phyloP scores from a whole-genome alignment of 2,888 invertebrate species.

The Hipparchia sbordonii region DNA sequence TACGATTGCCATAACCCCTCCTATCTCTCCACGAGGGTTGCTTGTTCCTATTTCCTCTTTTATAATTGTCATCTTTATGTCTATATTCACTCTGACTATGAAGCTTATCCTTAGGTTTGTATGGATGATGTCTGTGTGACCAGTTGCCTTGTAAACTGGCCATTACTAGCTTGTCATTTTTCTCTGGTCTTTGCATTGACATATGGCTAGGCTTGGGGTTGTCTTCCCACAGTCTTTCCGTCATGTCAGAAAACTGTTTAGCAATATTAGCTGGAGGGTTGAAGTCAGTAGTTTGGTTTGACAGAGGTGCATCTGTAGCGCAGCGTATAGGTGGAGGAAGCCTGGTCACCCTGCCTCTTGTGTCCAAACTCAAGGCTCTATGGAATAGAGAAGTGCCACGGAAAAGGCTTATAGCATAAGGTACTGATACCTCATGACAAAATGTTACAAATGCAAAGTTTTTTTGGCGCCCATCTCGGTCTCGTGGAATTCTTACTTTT shows the following conservation, averaged over 20 bases:
- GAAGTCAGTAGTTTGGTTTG: slow-evolving; percentile 49
- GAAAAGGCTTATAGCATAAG: slow-evolving; percentile 89
- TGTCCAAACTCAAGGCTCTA: slow-evolving; percentile 78
- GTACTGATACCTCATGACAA: slow-evolving; percentile 88
- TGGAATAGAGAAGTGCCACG: slow-evolving; percentile 87
- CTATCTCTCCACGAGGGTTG: slow-evolving; percentile 47
- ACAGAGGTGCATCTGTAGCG: slow-evolving; percentile 54
- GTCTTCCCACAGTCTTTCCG: slow-evolving; percentile 59
- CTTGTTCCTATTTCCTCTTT: slow-evolving; percentile 41
- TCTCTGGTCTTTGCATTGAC: slow-evolving; percentile 50
- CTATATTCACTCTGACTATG: slow-evolving; percentile 56
- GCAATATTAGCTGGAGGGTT: slow-evolving; percentile 53
- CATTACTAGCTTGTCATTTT: slow-evolving; percentile 60
- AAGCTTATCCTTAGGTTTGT: slow-evolving; percentile 58
- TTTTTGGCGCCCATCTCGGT: slow-evolving; percentile 87
- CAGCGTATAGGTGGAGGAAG: slow-evolving; percentile 71
- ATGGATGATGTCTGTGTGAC: slow-evolving; percentile 74
- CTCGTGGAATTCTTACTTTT: slow-evolving; percentile 88
- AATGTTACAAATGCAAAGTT: slow-evolving; percentile 91
- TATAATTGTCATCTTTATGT: slow-evolving; percentile 55
- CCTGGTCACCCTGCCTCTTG: slow-evolving; percentile 55
- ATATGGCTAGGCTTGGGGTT: slow-evolving; percentile 48
- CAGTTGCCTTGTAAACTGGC: slow-evolving; percentile 79
- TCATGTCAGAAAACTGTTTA: slow-evolving; percentile 70
- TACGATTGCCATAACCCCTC: slow-evolving; percentile 32